Evolutionary conservation across 1,140 invertebrate genomes (phyloP).

Genomic region (Cotesia glomerata): DNA sequence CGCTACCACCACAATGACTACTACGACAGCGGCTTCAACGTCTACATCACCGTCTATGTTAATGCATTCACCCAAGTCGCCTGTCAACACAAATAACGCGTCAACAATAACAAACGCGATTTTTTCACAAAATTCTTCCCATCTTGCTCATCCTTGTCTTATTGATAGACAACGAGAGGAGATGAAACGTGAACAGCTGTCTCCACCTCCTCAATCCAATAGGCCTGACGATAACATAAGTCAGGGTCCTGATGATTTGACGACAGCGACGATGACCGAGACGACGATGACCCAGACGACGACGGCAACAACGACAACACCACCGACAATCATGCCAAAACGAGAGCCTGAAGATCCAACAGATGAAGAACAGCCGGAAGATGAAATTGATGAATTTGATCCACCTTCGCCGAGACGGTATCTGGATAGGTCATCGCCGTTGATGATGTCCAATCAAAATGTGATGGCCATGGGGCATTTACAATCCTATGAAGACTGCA

Average conservation of each 20-base stretch:
- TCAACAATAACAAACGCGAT: neutral
- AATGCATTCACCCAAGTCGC: conserved; percentile 19
- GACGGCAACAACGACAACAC: conserved; percentile 40
- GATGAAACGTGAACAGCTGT: neutral
- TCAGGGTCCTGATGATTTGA: neutral
- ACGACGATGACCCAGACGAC: neutral
- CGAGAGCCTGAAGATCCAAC: conserved; percentile 68
- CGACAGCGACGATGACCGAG: neutral
- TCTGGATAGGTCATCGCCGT: conserved; percentile 44
- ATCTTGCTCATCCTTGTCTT: conserved; percentile 28
- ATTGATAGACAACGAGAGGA: neutral
- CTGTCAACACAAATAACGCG: neutral
- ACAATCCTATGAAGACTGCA: conserved; percentile 75
- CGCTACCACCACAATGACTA: neutral
- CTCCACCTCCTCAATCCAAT: neutral
- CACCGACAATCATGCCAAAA: conserved; percentile 66
- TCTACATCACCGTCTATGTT: conserved; percentile 5
- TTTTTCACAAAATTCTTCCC: conserved; percentile 1
- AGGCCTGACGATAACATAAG: neutral
- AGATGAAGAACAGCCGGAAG: conserved; percentile 56
- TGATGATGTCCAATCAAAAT: conserved; percentile 48
- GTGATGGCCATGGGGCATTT: conserved; percentile 50
- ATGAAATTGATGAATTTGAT: conserved; percentile 66
- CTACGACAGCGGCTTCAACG: conserved; percentile 1
- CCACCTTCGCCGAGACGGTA: conserved; percentile 54